These are phyloP conservation scores for Hylia prasina DNA, from an alignment of 2,113 vertebrate genomes.

Conservation along the genomic window DNA sequence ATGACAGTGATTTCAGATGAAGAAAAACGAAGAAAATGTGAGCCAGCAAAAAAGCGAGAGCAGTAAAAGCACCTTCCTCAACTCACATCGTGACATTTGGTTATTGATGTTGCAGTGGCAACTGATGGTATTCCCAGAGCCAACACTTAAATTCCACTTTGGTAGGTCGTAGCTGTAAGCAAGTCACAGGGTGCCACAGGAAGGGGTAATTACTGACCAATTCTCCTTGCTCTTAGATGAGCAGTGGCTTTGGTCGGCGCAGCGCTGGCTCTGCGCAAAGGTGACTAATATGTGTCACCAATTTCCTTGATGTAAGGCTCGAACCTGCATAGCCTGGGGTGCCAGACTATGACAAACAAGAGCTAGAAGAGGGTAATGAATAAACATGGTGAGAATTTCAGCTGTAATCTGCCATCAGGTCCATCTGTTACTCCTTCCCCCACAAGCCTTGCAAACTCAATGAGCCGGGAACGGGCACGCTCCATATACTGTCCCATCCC, in stretches of 20 bases:
- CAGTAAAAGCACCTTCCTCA: neutral
- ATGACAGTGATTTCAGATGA: constrained; percentile 16
- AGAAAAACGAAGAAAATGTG: neutral
- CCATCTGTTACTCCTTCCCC: constrained; percentile 18
- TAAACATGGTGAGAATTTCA: constrained; percentile 40
- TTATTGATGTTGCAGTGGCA: neutral
- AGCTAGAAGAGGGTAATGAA: constrained; percentile 21
- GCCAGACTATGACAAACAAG: constrained; percentile 42
- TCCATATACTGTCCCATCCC: neutral
- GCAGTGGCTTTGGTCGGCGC: neutral
- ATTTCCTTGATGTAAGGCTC: neutral
- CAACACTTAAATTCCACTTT: neutral
- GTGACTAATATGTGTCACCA: neutral
- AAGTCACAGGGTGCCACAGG: neutral
- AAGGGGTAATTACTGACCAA: neutral
- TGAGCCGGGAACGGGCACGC: neutral
- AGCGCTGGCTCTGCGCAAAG: neutral
- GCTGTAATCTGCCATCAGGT: constrained; percentile 34
- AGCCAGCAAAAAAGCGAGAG: constrained; percentile 24
- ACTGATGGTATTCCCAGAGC: neutral
- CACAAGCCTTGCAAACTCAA: constrained; percentile 17
- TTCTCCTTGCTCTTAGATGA: neutral
- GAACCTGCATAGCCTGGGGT: neutral
- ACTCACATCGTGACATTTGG: neutral
- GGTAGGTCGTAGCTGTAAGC: neutral